Base-by-base conservation (phyloP, 2,113 vertebrate species). In the Eptesicus fuscus region DNA sequence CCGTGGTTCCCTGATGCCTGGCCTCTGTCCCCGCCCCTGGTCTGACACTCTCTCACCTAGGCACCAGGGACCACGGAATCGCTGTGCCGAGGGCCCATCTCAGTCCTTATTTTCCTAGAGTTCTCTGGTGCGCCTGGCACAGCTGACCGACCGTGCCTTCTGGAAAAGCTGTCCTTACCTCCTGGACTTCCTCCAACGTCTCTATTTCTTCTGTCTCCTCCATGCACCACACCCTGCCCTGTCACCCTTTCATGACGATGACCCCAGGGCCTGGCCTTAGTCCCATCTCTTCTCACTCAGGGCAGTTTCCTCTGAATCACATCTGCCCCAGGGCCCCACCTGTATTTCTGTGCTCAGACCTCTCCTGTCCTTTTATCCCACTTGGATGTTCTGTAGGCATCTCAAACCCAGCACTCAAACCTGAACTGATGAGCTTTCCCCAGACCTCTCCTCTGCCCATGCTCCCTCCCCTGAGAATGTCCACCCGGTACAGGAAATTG, bases 181-280 rank as follows among this genome's bases (percentile, higher is more conserved):
- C 35, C 83, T 30, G 47, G 61, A 1, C 3, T 1, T 28, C 28
- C 32, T 53, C 7, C 65, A 35, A 12, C 22, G 37, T 61, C 88
- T 67, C 28, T 47, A 0, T 42, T 35, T 51, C 67, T 22, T 28
- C 70, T 77, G 12, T 14, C 47, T 22, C 44, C 56, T 35, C 35
- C 59, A 16, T 0, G 4, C 1, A 0, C 32, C 12, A 28, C 63
- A 28, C 10, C 28, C 47, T 10, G 8, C 7, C 13, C 22, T 22
- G 32, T 40, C 8, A 0, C 30, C 44, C 2, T 25, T 17, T 42
- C 2, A 0, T 23, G 23, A 30, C 0, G 1, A 71, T 71, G 44
- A 35, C 37, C 67, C 30, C 44, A 59, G 73, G 44, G 37, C 47
- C n/a, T 18, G 90, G 74, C 90, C 59, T 74, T 9, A 0, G 17